These are phyloP conservation scores for Erebia epiphron DNA, from an alignment of 2,888 invertebrate species.

Conservation along the genomic window DNA sequence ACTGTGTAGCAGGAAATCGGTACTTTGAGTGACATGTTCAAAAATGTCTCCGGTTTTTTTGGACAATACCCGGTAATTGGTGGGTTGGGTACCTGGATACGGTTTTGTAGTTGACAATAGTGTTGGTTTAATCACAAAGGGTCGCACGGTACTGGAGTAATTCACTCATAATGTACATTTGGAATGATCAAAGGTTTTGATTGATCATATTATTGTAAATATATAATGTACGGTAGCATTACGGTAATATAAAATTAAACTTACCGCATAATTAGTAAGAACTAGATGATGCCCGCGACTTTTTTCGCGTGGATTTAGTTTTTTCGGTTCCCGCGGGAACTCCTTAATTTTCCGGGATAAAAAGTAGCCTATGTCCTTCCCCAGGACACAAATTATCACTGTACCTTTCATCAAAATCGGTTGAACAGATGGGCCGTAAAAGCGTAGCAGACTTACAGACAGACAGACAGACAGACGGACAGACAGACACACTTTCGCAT, in stretches of 20 bases:
- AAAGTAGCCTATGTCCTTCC: too few relatives aligned
- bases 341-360: too few relatives aligned
- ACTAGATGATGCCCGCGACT: too few relatives aligned
- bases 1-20: conserved; percentile 43
- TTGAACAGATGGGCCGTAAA: too few relatives aligned
- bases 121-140: conserved; percentile 58
- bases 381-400: too few relatives aligned
- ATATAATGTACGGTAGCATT: conserved; percentile 1
- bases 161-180: conserved; percentile 58
- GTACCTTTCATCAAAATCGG: too few relatives aligned
- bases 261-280: not conserved
- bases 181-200: conserved; percentile 35
- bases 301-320: too few relatives aligned
- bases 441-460: too few relatives aligned
- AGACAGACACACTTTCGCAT: too few relatives aligned
- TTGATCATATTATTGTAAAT: conserved; percentile 24
- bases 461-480: too few relatives aligned
- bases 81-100: conserved; percentile 81
- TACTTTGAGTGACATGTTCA: conserved; percentile 75
- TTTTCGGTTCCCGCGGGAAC: too few relatives aligned
- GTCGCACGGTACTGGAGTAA: conserved; percentile 66
- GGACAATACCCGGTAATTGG: conserved; percentile 78
- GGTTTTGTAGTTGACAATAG: conserved; percentile 65
- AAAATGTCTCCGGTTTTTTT: conserved; percentile 79
- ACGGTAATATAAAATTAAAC: not conserved